phyloP scores from a whole-genome alignment of 2,888 invertebrate species.

The Dasysyrphus albostriatus region DNA sequence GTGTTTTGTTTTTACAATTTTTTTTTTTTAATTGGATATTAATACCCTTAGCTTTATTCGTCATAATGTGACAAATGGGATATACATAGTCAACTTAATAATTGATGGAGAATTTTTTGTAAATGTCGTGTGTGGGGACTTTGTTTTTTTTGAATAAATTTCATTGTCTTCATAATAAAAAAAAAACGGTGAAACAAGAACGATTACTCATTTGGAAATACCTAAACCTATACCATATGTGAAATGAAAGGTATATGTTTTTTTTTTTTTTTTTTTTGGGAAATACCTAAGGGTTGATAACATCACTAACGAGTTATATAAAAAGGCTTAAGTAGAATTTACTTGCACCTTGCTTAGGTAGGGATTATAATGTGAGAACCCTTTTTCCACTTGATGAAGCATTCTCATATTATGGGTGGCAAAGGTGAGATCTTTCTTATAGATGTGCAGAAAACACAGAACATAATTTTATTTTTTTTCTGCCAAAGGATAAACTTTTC shows the following conservation, averaged over 20 bases:
- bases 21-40: constrained; percentile 28
- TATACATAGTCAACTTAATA: constrained; percentile 37
- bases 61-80: constrained; percentile 40
- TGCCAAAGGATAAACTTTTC: neutral
- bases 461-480: neutral
- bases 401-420: neutral
- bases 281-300: constrained; percentile 21
- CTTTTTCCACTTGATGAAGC: neutral
- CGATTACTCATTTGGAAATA: constrained; percentile 29
- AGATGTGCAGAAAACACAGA: neutral
- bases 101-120: constrained; percentile 8
- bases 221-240: neutral
- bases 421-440: neutral
- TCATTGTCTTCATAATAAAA: constrained; percentile 25
- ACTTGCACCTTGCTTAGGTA: neutral
- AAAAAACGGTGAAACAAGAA: neutral
- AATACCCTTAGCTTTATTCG: constrained; percentile 26
- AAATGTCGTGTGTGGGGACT: neutral
- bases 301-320: neutral
- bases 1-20: neutral
- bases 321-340: constrained; percentile 24
- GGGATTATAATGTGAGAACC: constrained; percentile 5
- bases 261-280: neutral
- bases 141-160: constrained; percentile 31
- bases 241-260: neutral